Evolutionary conservation across 2,113 vertebrate species (phyloP).

Genomic region (Pelobates fuscus): DNA sequence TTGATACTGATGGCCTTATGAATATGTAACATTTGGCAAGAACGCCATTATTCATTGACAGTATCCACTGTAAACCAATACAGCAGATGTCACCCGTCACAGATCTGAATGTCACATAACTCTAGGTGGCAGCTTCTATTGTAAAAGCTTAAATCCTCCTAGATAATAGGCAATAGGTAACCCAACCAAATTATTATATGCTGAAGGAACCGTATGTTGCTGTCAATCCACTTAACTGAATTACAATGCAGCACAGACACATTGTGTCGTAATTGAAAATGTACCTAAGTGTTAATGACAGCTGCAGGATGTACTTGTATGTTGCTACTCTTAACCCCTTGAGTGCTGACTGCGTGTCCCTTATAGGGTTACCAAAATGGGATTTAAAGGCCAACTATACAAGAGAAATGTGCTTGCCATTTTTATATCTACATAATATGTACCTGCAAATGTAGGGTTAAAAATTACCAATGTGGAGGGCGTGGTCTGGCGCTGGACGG

Average conservation of each 20-base stretch:
- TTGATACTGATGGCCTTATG: constrained; percentile 44
- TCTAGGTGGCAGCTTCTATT: constrained; percentile 2
- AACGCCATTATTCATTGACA: constrained; percentile 33
- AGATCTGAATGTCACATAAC: constrained; percentile 28
- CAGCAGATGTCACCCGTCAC: constrained; percentile 8
- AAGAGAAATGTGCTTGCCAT: no score
- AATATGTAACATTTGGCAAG: constrained; percentile 49
- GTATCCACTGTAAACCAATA: constrained; percentile 18
- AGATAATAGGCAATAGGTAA: not conserved
- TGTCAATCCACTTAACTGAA: not conserved
- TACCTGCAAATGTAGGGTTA: no score
- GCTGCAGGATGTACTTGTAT: no score
- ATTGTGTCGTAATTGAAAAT: not conserved
- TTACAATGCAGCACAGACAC: not conserved
- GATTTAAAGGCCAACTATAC: no score
- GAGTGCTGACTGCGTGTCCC: no score
- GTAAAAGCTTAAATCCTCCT: not conserved
- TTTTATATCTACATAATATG: no score
- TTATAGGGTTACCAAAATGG: no score
- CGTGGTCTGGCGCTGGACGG: no score
- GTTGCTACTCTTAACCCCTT: no score
- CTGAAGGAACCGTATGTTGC: not conserved
- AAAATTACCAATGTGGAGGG: no score
- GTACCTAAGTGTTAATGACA: no score
- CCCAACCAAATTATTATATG: not conserved